A percentile compares a stretch with the other conserved stretches of the same genome.
phyloP scores from a whole-genome alignment of 2,113 vertebrate genomes.

The Uria lomvia region DNA sequence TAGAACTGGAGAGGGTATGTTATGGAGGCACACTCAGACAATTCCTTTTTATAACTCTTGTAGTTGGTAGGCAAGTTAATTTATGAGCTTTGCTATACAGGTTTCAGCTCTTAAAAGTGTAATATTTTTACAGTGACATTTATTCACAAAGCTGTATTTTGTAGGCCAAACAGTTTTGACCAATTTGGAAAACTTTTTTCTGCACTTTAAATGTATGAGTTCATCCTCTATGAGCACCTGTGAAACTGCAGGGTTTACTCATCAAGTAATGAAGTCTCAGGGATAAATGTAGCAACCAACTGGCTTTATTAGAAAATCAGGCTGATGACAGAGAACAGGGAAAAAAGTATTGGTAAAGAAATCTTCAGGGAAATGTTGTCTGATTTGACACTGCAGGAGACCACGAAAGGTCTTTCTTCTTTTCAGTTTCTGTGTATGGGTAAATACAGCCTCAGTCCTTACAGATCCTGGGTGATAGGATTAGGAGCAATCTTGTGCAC shows the following conservation, averaged over 20 bases:
- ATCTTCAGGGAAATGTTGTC: neutral
- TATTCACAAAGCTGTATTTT: neutral
- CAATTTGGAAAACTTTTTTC: neutral
- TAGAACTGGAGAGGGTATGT: neutral
- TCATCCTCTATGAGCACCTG: neutral
- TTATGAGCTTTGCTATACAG: neutral
- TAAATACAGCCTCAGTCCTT: neutral
- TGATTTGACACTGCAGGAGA: neutral
- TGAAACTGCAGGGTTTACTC: fast-evolving
- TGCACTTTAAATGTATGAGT: neutral
- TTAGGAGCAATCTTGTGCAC: neutral
- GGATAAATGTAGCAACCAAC: neutral
- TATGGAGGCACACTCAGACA: neutral
- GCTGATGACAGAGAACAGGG: neutral
- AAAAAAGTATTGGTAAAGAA: neutral
- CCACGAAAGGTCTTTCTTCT: neutral
- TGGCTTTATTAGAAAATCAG: neutral
- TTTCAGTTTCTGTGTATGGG: neutral
- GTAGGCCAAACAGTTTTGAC: neutral
- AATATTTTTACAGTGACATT: neutral
- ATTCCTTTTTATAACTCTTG: neutral
- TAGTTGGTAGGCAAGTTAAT: neutral
- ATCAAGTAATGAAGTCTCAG: neutral
- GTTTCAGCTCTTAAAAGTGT: neutral
- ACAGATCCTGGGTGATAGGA: neutral